Evolutionary conservation across 35 echinoderm and acorn worm genomes (phyloP), one percentile per base, ranked within the genome.

Genomic region (Ophiothrix spiculata): DNA sequence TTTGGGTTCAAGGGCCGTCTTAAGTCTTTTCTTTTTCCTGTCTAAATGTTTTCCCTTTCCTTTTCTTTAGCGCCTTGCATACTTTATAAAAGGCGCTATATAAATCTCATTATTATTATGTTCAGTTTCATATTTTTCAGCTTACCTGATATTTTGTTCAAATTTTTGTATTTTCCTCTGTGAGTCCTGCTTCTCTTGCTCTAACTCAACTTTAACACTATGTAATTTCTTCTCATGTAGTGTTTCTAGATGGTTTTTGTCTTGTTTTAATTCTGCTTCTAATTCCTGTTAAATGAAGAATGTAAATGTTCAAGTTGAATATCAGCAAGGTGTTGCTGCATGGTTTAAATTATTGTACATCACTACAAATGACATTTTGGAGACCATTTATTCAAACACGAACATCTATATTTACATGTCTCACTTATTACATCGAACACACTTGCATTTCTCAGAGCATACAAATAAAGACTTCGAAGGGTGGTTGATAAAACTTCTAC

Each of bases 141-240:
- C 82, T 80, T 86, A 93, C 92, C 41, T 85, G 23, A 93, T 79
- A 69, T 60, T 69, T 25, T 93, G 42, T 75, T 93, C 87, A 14
- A 90, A 35, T 87, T 90, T 90, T 17, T 49, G 56, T 37, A 77
- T 64, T 37, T 90, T 87, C 78, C 79, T 90, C 15, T 74, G 33
- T 4, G 28, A 39, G 31, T 87, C 88, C 46, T 94, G 88, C 56
- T 84, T 90, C 64, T 90, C 88, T 64, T 90, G 83, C 31, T 94
- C 92, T 19, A 89, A 73, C 40, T 93, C 87, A 21, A 38, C 63
- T 78, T 89, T 81, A 3, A 93, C 31, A 45, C 92, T 89, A 23
- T 64, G 36, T 21, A 90, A 39, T 76, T 93, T 88, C 83, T 93
- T 93, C 40, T 89, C 87, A 77, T 93, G 86, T 17, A 93, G 77